Evolutionary conservation across 2,888 invertebrate genomes (phyloP).

Genomic region (Diarsia rubi): DNA sequence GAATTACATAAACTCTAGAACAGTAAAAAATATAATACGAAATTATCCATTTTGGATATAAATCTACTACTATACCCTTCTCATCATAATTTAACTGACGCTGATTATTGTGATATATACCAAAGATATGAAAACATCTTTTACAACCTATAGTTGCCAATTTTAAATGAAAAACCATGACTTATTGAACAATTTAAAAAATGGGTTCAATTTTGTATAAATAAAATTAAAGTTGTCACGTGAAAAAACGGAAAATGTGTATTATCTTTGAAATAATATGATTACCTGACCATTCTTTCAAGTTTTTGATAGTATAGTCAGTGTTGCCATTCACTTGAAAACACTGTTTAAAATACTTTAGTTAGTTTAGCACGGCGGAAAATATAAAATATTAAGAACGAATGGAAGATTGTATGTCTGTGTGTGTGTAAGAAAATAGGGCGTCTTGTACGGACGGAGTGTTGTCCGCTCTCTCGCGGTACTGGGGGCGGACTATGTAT

Average conservation of each 20-base stretch:
- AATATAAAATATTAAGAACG: conserved; percentile 57
- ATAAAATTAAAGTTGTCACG: conserved; percentile 59
- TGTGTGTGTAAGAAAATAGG: conserved; percentile 66
- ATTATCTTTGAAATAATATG: conserved; percentile 56
- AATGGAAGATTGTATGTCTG: conserved; percentile 58
- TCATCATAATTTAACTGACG: conserved; percentile 39
- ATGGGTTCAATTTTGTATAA: conserved; percentile 34
- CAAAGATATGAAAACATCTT: conserved; percentile 62
- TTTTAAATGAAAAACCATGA: conserved; percentile 32
- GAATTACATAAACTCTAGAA: conserved; percentile 42
- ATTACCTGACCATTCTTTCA: conserved; percentile 53
- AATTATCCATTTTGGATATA: conserved; percentile 32
- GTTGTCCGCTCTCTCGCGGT: conserved; percentile 52
- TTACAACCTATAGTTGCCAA: conserved; percentile 47
- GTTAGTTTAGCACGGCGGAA: conserved; percentile 81
- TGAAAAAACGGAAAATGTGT: conserved; percentile 61
- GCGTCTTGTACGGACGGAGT: conserved; percentile 69
- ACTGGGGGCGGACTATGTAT: conserved; percentile 61
- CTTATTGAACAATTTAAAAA: conserved; percentile 29
- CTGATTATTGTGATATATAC: conserved; percentile 60
- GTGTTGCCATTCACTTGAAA: conserved; percentile 54
- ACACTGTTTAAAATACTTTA: conserved; percentile 50
- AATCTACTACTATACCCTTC: conserved; percentile 12
- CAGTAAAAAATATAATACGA: conserved; percentile 12
- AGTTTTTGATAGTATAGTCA: conserved; percentile 32